Conservation (phyloP, 2,888 invertebrate genomes). For the Drosophila limbata region DNA sequence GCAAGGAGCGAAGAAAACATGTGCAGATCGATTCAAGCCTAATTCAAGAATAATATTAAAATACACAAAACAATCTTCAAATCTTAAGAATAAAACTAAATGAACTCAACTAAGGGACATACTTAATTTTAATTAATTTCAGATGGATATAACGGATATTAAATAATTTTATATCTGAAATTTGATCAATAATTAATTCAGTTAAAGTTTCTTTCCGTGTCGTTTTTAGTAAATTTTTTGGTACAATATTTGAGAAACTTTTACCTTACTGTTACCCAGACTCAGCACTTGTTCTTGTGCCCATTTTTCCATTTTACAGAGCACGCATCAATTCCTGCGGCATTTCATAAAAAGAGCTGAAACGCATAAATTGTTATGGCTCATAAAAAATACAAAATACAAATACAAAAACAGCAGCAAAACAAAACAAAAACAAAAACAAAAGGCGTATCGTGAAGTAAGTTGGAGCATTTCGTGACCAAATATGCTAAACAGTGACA, state of each 20-base stretch:
- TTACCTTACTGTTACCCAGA: conserved; percentile 23
- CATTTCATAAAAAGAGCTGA: conserved; percentile 44
- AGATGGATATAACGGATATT: too few relatives aligned
- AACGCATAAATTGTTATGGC: conserved; percentile 78
- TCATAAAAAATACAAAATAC: conserved; percentile 69
- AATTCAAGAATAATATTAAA: too few relatives aligned
- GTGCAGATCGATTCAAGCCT: too few relatives aligned
- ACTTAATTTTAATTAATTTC: too few relatives aligned
- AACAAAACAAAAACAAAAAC: conserved; percentile 27
- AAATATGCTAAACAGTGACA: conserved; percentile 84
- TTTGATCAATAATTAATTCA: not conserved
- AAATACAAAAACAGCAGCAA: conserved; percentile 25
- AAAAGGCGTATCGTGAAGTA: conserved; percentile 56
- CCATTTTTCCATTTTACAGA: conserved; percentile 25
- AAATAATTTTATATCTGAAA: not conserved
- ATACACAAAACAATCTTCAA: too few relatives aligned
- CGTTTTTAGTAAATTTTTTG: not conserved
- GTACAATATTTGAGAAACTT: not conserved
- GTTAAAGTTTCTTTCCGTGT: not conserved
- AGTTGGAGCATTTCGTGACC: conserved; percentile 80
- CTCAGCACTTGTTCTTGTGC: conserved; percentile 23
- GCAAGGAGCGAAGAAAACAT: too few relatives aligned
- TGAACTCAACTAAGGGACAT: too few relatives aligned
- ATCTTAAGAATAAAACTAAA: too few relatives aligned
- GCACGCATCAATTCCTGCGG: conserved; percentile 60